Percentiles rank a stretch among this genome's conserved stretches.
phyloP scores from a whole-genome alignment of 2,113 vertebrate genomes.

The Tor tambroides region DNA sequence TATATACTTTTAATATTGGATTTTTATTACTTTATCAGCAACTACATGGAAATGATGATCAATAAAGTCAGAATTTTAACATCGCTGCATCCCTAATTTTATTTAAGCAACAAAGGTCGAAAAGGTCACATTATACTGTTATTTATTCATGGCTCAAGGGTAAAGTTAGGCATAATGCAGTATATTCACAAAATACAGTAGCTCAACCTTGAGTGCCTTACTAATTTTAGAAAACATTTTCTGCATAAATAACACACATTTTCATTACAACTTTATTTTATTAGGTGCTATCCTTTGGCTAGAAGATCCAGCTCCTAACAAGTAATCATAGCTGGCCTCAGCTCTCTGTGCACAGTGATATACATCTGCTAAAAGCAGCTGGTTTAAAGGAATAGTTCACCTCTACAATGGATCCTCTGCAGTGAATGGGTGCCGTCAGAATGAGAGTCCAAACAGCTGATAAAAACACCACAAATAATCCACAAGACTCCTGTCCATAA shows the following conservation, averaged over 20 bases:
- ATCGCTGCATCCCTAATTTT: not conserved
- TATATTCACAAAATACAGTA: not conserved
- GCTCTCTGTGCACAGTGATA: too few relatives aligned
- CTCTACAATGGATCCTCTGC: too few relatives aligned
- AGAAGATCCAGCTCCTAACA: not conserved
- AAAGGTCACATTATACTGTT: not conserved
- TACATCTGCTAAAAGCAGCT: not conserved
- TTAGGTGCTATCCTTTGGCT: not conserved
- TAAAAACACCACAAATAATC: too few relatives aligned
- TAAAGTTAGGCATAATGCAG: not conserved
- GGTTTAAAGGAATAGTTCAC: too few relatives aligned
- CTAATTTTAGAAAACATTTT: not conserved
- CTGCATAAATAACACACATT: not conserved
- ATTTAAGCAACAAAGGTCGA: not conserved
- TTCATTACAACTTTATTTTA: not conserved
- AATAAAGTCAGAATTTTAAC: not conserved
- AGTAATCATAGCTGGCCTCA: not conserved
- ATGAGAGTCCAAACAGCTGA: too few relatives aligned
- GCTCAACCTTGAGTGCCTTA: not conserved
- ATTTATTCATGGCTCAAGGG: not conserved
- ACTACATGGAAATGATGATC: not conserved
- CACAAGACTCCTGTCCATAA: too few relatives aligned
- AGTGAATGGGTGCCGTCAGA: too few relatives aligned
- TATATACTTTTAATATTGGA: too few relatives aligned
- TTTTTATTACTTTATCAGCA: too few relatives aligned